Base-by-base conservation (phyloP, 53 echinoderm and acorn worm species). In the Glandiceps talaboti region DNA sequence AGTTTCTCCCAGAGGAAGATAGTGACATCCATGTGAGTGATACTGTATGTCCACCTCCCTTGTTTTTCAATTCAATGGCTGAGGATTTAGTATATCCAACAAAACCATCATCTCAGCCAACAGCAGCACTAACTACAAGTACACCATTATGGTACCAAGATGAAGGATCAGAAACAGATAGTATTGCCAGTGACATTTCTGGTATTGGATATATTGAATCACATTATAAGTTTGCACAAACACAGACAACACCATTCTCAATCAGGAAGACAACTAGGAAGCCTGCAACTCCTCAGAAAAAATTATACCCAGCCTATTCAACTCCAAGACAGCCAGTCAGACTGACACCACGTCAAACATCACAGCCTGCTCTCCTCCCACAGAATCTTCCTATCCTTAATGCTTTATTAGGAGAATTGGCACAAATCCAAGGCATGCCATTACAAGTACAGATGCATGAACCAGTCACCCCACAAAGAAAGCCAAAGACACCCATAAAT, bases 1-100 rank as follows among this genome's bases (percentile, higher is more conserved):
- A 45, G 64, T 45, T 45, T 27, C n/a, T 77, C 14, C 79, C 30
- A 1, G 76, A 79, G 77, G 75, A 87, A 31, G 90, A 87, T 1
- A 31, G 27, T 25, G 79, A 32, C 33, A 33, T 87, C 73, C 72
- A 89, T 73, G 75, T 94, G 25, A 89, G 77, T 73, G 92, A 96
- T 80, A 92, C 86, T 31, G 86, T 88, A 78, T 87, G 92, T 77
- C 97, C 97, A 82, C 97, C 97, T 28, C 92, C 97, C 32, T 80
- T 96, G 78, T 88, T 85, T 74, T 96, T 93, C 74, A 96, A 92
- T 87, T 86, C 86, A 14, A 77, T 77, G 72, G 84, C 85, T 89
- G 94, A 94, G 28, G 89, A 85, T 77, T 27, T 30, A 83, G 20
- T 45, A 12, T 20, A 6, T 45, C 20, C 64, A 45, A 6, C 6